Conservation (phyloP, 2,888 invertebrate genomes). For the Dryococelus australis region DNA sequence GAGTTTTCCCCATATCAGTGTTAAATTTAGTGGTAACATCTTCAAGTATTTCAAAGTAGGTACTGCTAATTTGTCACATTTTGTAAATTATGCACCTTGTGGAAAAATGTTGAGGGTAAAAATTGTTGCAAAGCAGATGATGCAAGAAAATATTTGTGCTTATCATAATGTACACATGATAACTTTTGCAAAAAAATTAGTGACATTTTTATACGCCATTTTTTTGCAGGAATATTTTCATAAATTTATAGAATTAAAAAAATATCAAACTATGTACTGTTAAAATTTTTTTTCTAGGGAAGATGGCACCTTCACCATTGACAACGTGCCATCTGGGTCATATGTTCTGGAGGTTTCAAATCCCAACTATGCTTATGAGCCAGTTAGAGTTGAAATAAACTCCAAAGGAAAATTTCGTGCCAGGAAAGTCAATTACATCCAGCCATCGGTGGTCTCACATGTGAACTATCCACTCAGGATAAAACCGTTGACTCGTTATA, state of each 20-base stretch:
- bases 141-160: too few relatives aligned
- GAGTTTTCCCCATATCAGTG: too few relatives aligned
- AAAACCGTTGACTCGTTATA: conserved; percentile 80
- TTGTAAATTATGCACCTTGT: too few relatives aligned
- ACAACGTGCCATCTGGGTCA: conserved; percentile 89
- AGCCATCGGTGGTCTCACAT: conserved; percentile 88
- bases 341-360: conserved; percentile 93
- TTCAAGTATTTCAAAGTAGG: too few relatives aligned
- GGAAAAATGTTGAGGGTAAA: too few relatives aligned
- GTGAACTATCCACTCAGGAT: conserved; percentile 92
- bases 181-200: too few relatives aligned
- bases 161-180: too few relatives aligned
- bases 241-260: neutral
- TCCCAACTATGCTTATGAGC: conserved; percentile 92
- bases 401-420: conserved; percentile 97
- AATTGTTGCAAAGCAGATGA: too few relatives aligned
- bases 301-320: conserved; percentile 90
- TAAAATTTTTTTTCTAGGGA: conserved; percentile 63
- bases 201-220: too few relatives aligned
- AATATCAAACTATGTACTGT: neutral
- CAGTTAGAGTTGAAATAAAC: conserved; percentile 95
- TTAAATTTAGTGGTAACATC: too few relatives aligned
- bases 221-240: too few relatives aligned
- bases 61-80: too few relatives aligned
- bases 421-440: conserved; percentile 91